Evolutionary conservation across 2,888 invertebrate genomes (phyloP).

Genomic region (Epinotia demarniana): DNA sequence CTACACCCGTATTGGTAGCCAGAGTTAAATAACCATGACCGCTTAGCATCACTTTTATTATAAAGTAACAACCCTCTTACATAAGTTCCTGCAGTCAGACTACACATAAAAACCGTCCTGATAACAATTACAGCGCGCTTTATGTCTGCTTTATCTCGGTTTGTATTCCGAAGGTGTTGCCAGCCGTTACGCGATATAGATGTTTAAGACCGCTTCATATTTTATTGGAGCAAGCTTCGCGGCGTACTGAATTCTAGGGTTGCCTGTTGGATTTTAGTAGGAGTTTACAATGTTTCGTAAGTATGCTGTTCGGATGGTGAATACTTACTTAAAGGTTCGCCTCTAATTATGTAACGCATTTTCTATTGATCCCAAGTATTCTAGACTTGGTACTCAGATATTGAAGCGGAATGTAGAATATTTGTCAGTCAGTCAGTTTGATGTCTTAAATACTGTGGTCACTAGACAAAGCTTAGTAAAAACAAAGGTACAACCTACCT

Average conservation of each 20-base stretch:
- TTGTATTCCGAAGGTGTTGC: conserved; percentile 82
- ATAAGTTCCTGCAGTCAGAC: conserved; percentile 35
- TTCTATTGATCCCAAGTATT: no score
- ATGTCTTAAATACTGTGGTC: no score
- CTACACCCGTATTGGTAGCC: not conserved
- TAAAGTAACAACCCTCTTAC: conserved; percentile 32
- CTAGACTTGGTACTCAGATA: no score
- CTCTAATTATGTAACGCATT: no score
- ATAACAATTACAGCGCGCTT: conserved; percentile 38
- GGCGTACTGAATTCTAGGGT: conserved; percentile 45
- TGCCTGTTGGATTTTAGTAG: conserved; percentile 19
- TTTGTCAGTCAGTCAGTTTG: no score
- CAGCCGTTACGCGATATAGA: conserved; percentile 78
- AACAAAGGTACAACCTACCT: no score
- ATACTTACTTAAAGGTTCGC: no score
- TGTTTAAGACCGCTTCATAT: conserved; percentile 79
- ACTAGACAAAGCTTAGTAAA: no score
- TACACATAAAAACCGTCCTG: conserved; percentile 41
- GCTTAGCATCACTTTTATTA: conserved; percentile 6
- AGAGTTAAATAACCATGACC: conserved; percentile 5
- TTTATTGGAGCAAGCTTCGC: conserved; percentile 79
- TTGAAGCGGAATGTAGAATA: no score
- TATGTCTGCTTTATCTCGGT: conserved; percentile 54
- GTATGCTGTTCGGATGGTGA: no score
- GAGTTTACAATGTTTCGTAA: not conserved